Evolutionary conservation across 2,113 vertebrate genomes (phyloP).

Genomic region (Ciconia boyciana): DNA sequence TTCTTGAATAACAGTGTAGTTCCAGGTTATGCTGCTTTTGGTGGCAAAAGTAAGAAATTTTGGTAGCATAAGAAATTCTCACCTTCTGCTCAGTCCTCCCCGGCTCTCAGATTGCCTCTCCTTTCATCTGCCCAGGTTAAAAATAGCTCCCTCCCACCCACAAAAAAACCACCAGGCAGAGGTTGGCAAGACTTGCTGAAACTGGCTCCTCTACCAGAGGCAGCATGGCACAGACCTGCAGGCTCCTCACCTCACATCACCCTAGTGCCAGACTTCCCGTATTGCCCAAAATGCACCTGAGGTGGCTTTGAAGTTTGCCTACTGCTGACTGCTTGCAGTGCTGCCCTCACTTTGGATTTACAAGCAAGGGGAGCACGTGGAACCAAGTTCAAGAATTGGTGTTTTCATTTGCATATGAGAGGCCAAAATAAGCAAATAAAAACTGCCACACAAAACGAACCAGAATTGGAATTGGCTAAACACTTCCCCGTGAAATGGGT

Average conservation of each 20-base stretch:
- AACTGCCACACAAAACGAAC: conserved; percentile 54
- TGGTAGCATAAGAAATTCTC: not conserved
- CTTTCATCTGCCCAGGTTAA: not conserved
- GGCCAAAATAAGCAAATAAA: conserved; percentile 67
- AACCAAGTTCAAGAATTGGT: conserved; percentile 2
- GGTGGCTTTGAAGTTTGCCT: not conserved
- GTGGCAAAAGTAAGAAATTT: not conserved
- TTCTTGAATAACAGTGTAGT: not conserved
- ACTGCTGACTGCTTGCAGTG: not conserved
- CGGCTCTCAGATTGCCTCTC: accelerated
- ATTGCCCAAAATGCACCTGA: not conserved
- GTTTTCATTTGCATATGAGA: conserved; percentile 59
- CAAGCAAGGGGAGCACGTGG: not conserved
- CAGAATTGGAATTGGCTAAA: conserved; percentile 62
- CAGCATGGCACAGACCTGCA: not conserved
- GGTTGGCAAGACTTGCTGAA: not conserved
- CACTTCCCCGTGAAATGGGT: conserved; percentile 38
- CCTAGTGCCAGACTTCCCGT: not conserved
- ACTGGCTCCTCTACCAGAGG: not conserved
- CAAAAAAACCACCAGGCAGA: not conserved
- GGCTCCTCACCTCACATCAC: not conserved
- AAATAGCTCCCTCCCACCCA: not conserved
- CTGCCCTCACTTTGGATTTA: not conserved
- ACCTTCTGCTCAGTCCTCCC: not conserved
- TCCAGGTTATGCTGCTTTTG: not conserved